Base-by-base conservation (phyloP, 2,888 invertebrate species). In the Cheiracanthium punctorium region DNA sequence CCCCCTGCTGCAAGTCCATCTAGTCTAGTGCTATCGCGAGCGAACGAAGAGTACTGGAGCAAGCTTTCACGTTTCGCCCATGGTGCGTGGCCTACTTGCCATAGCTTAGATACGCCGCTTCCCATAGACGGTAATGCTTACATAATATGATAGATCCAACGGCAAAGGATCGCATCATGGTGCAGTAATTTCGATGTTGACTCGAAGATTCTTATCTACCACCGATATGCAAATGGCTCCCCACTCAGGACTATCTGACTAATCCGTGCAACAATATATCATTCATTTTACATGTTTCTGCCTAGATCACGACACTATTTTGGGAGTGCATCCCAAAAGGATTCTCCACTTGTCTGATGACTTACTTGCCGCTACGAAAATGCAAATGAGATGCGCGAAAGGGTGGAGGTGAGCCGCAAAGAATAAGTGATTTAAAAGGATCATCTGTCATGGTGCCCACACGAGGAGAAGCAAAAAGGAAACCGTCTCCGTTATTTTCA, bases 401-500 rank as follows among this genome's bases (percentile, higher is more conserved):
- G 71, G 76, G 82, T 72, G 82, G 76, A 82, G 71, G 71, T 58
- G 41, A 37, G 32, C 65, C 72, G 32, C 41, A 43, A 48, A 64
- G 76, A 76, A 74, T 74, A 72, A 48, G 52, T 76, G 71, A 76
- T 64, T 28, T 52, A 37, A 69, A 75, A 70, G 71, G 64, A 76
- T 82, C 82, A 82, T 82, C 76, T 30, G 30, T 82, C 82, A 82
- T 77, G 48, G 4, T 37, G 20, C 37, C 71, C 72, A 71, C 67
- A 77, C 76, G 76, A 67, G 32, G 20, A 33, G 32, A 74, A 65
- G 52, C 29, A 81, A 69, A 69, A 37, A 33, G 41, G 58, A 82
- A 41, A 75, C 43, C 58, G 82, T 76, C 82, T 76, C 82, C 82
- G 82, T 82, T 82, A 82, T 41, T 71, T 82, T 77, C 72, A 73